Evolutionary conservation across 2,797 vertebrate genomes (phyloP).

Genomic region (Chaunax sp.): DNA sequence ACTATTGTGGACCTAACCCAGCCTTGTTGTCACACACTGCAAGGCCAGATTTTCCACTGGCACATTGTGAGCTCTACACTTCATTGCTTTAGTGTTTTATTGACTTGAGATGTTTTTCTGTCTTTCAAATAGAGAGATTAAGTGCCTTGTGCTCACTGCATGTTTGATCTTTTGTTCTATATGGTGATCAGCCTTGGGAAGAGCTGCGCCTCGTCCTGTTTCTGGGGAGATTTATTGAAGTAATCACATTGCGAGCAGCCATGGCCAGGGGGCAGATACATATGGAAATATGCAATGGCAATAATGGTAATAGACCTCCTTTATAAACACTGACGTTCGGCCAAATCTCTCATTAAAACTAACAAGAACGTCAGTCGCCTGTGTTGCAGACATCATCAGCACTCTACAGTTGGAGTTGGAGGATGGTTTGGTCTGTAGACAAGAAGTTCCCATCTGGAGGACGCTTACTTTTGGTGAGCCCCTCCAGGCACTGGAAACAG

Average conservation of each 20-base stretch:
- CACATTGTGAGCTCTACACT: slow-evolving; percentile 48
- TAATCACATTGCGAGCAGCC: slow-evolving; percentile 64
- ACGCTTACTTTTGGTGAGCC: slow-evolving; percentile 28
- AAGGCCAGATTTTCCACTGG: slow-evolving; percentile 56
- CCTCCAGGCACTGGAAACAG: slow-evolving; percentile 52
- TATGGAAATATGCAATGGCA: slow-evolving; percentile 58
- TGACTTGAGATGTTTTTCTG: slow-evolving; percentile 61
- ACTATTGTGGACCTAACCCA: slow-evolving; percentile 45
- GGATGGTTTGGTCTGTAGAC: slow-evolving; percentile 42
- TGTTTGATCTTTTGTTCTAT: slow-evolving; percentile 70
- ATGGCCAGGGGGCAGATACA: slow-evolving; percentile 59
- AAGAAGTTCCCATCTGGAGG: slow-evolving; percentile 33
- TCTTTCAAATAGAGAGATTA: slow-evolving; percentile 68
- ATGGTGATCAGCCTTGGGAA: slow-evolving; percentile 64
- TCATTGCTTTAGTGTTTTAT: slow-evolving; percentile 69
- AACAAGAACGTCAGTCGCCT: slow-evolving; percentile 44
- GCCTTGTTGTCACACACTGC: slow-evolving; percentile 49
- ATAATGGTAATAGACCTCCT: slow-evolving; percentile 63
- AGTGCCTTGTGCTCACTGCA: slow-evolving; percentile 50
- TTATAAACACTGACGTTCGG: slow-evolving; percentile 59
- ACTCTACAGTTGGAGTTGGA: slow-evolving; percentile 40
- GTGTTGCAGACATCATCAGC: slow-evolving; percentile 50
- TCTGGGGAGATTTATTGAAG: slow-evolving; percentile 69
- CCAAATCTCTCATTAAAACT: slow-evolving; percentile 47
- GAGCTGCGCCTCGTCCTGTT: slow-evolving; percentile 53